These are phyloP conservation scores for Euthynnus affinis DNA, from an alignment of 2,797 vertebrate species.

Conservation along the genomic window DNA sequence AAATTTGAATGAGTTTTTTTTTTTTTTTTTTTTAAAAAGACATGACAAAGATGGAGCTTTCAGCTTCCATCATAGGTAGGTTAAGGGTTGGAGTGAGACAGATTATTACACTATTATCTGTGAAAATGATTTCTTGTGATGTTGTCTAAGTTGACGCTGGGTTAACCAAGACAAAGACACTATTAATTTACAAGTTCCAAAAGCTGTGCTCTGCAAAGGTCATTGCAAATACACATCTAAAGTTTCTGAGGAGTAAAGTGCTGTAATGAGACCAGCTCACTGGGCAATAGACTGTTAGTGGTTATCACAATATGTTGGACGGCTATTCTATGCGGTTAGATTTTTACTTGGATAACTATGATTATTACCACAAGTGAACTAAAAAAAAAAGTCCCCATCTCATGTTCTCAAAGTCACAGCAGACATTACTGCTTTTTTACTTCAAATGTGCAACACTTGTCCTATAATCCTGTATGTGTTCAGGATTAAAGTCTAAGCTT, in stretches of 20 bases:
- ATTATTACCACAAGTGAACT: not conserved
- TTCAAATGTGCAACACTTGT: constrained; percentile 55
- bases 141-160: not conserved
- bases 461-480: constrained; percentile 63
- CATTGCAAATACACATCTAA: not conserved
- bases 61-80: not conserved
- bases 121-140: not conserved
- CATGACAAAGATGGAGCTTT: not conserved
- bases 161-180: not conserved
- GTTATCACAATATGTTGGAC: not conserved
- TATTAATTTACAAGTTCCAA: not conserved
- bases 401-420: constrained; percentile 35
- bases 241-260: not conserved
- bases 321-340: not conserved
- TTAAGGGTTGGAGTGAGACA: not conserved
- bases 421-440: constrained; percentile 11
- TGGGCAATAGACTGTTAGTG: not conserved
- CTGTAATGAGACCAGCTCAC: not conserved
- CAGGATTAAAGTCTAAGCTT: constrained; percentile 68
- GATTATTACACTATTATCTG: not conserved
- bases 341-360: constrained; percentile 6
- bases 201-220: not conserved
- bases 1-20: too few relatives aligned
- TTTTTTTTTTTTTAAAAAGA: not conserved
- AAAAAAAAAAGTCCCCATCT: not conserved